phyloP scores from a whole-genome alignment of 2,797 vertebrate genomes.

The Lacerta agilis region DNA sequence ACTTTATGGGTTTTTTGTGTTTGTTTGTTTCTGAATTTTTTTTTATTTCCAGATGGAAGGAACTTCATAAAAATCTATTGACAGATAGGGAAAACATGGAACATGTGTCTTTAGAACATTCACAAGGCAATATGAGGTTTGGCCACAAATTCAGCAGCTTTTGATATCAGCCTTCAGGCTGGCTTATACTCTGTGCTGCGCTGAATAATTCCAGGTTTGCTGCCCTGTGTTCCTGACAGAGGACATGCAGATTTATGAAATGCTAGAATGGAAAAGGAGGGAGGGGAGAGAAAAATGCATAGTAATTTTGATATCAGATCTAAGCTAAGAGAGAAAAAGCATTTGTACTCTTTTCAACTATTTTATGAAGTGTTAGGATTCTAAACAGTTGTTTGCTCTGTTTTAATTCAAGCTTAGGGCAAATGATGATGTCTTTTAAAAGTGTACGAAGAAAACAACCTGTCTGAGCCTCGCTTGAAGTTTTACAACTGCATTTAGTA shows the following conservation, averaged over 20 bases:
- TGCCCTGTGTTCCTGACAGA: not conserved
- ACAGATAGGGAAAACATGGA: not conserved
- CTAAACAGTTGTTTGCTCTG: not conserved
- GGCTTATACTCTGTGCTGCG: not conserved
- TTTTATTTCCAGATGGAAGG: slow-evolving; percentile 14
- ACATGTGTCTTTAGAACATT: slow-evolving; percentile 23
- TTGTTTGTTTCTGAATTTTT: not conserved
- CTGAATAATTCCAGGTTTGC: slow-evolving; percentile 24
- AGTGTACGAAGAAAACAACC: not conserved
- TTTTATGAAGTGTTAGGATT: not conserved
- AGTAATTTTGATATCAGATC: not conserved
- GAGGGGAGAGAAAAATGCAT: not conserved
- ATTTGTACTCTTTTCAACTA: not conserved
- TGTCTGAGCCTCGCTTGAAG: not conserved
- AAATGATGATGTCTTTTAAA: not conserved
- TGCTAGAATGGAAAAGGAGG: not conserved
- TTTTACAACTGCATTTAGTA: not conserved
- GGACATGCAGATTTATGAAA: slow-evolving; percentile 10
- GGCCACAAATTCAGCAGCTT: slow-evolving; percentile 25
- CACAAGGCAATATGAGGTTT: slow-evolving; percentile 11
- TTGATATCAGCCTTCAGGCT: slow-evolving; percentile 21
- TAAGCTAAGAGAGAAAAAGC: slow-evolving; percentile 1
- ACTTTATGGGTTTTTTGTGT: not conserved
- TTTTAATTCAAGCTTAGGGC: not conserved
- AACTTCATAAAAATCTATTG: slow-evolving; percentile 8